phyloP scores from a whole-genome alignment of 2,797 vertebrate genomes.

The Myotis findleyi region DNA sequence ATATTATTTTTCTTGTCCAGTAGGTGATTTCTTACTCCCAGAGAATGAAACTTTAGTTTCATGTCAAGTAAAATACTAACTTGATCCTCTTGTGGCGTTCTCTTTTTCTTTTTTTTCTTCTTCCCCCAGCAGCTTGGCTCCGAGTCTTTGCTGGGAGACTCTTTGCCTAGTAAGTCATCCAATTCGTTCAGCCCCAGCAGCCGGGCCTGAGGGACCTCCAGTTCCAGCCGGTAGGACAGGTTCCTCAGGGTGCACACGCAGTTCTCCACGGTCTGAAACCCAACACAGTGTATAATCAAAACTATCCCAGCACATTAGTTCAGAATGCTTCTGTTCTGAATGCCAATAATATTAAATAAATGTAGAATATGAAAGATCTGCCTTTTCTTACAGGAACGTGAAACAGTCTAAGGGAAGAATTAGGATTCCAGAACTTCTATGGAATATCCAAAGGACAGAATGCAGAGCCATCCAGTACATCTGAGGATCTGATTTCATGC shows the following conservation, averaged over 20 bases:
- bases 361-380: neutral
- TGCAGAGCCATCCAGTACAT: neutral
- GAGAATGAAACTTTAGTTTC: conserved; percentile 42
- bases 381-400: neutral
- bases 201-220: conserved; percentile 95
- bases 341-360: neutral
- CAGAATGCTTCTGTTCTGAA: neutral
- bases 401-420: neutral
- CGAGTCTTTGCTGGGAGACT: conserved; percentile 95
- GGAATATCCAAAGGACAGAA: neutral
- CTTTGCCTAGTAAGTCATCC: conserved; percentile 93
- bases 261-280: conserved; percentile 97
- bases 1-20: conserved; percentile 27
- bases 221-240: conserved; percentile 96
- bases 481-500: neutral
- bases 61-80: conserved; percentile 86
- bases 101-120: conserved; percentile 99
- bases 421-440: neutral
- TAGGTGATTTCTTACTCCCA: conserved; percentile 38
- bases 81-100: conserved; percentile 93
- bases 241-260: conserved; percentile 98
- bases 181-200: conserved; percentile 93
- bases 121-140: conserved; percentile 98
- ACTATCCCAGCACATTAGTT: neutral
- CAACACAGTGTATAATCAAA: conserved; percentile 62